Conservation (phyloP, 2,797 vertebrate genomes). For the Hyperoplus lanceolatus region DNA sequence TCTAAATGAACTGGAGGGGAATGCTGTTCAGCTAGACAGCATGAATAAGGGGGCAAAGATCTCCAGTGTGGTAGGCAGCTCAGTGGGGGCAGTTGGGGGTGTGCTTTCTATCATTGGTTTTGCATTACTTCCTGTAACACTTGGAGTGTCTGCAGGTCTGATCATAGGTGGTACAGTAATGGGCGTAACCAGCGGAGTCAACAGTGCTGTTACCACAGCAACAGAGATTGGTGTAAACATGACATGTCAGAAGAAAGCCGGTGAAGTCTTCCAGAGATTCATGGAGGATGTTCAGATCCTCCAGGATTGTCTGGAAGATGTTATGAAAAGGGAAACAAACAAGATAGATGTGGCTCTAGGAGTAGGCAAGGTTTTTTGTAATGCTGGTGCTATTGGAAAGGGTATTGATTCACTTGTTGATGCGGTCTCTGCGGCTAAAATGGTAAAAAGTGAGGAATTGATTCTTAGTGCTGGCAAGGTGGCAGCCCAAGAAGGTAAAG, state of each 20-base stretch:
- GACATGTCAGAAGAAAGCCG: conserved; percentile 56
- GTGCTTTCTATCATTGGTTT: conserved; percentile 79
- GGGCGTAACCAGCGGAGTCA: conserved; percentile 74
- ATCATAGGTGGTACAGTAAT: conserved; percentile 71
- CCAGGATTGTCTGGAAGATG: conserved; percentile 58
- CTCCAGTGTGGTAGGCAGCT: conserved; percentile 81
- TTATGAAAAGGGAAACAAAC: too few relatives aligned
- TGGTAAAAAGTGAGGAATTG: conserved; percentile 50
- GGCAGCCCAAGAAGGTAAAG: conserved; percentile 61
- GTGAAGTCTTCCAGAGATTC: conserved; percentile 66
- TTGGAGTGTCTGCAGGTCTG: conserved; percentile 72
- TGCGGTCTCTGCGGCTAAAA: conserved; percentile 1
- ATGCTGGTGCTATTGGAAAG: too few relatives aligned
- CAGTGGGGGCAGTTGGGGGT: conserved; percentile 75
- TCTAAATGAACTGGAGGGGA: conserved; percentile 70
- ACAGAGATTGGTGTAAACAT: conserved; percentile 70
- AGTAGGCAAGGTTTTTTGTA: too few relatives aligned
- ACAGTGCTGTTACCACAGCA: conserved; percentile 61
- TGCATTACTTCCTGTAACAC: conserved; percentile 79
- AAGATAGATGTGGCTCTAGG: too few relatives aligned
- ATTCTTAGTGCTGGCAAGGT: conserved; percentile 36
- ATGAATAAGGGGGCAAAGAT: conserved; percentile 80
- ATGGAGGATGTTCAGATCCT: conserved; percentile 72
- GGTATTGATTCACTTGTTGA: too few relatives aligned
- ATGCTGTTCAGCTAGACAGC: conserved; percentile 73